Evolutionary conservation across 1,140 invertebrate genomes (phyloP).

Genomic region (Yoshiicerus persimilis): DNA sequence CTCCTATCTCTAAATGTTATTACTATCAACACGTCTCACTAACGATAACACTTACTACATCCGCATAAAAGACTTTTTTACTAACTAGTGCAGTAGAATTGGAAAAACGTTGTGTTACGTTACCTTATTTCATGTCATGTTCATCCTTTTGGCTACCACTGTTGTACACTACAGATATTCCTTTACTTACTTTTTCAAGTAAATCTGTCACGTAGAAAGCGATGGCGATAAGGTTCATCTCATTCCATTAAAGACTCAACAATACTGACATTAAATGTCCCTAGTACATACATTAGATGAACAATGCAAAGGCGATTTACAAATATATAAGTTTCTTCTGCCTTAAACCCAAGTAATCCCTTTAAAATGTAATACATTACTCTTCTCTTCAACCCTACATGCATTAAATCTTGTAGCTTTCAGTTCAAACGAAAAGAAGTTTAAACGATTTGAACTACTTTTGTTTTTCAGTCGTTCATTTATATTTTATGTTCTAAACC

Average conservation of each 20-base stretch:
- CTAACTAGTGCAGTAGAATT: background rate
- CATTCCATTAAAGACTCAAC: too few species aligned
- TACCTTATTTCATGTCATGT: background rate
- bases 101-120: background rate
- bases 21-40: too few species aligned
- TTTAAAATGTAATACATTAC: background rate
- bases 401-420: background rate
- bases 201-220: background rate
- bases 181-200: background rate
- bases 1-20: too few species aligned
- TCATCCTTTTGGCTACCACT: too few species aligned
- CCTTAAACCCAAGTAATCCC: too few species aligned
- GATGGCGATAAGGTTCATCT: background rate
- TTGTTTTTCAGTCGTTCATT: background rate
- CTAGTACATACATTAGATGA: too few species aligned
- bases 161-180: too few species aligned
- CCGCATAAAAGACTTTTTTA: background rate
- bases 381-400: background rate
- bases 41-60: background rate
- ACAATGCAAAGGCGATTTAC: too few species aligned
- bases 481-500: background rate
- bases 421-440: background rate
- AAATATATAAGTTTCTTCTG: too few species aligned
- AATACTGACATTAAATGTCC: too few species aligned
- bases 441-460: background rate